These are phyloP conservation scores for Rhabdomys dilectus DNA, from an alignment of 2,113 vertebrate species.

Conservation along the genomic window DNA sequence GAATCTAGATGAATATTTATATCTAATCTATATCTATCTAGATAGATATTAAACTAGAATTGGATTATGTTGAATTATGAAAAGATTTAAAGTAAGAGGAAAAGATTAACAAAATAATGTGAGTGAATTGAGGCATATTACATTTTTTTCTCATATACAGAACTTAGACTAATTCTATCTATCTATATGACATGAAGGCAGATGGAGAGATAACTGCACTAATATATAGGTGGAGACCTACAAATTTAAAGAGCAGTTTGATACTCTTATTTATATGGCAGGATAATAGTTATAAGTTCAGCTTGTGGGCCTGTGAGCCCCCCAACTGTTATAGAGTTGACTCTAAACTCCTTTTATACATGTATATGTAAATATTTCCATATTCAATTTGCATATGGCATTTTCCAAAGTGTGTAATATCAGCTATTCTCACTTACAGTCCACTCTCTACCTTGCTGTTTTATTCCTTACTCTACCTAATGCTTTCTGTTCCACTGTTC, in stretches of 20 bases:
- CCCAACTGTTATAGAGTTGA: not conserved
- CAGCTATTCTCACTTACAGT: not conserved
- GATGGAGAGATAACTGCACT: not conserved
- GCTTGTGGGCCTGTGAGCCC: not conserved
- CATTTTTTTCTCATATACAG: not conserved
- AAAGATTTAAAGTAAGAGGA: not conserved
- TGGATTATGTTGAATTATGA: not conserved
- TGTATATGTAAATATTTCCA: not conserved
- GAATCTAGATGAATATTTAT: not conserved
- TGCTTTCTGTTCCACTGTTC: not conserved
- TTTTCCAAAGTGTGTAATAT: not conserved
- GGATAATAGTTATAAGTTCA: not conserved
- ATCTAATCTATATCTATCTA: not conserved
- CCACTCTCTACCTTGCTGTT: not conserved
- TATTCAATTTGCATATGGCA: not conserved
- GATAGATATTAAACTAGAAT: not conserved
- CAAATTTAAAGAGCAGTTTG: not conserved
- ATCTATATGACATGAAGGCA: not conserved
- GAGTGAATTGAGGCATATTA: not conserved
- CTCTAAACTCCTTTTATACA: not conserved
- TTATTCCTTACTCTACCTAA: not conserved
- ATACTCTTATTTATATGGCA: not conserved
- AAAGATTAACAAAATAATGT: not conserved
- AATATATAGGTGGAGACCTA: not conserved
- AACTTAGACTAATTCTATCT: not conserved